Percentiles rank a stretch among this genome's conserved stretches.
Evolutionary conservation across 2,113 vertebrate species (phyloP).

Genomic region (Bagarius yarrelli): DNA sequence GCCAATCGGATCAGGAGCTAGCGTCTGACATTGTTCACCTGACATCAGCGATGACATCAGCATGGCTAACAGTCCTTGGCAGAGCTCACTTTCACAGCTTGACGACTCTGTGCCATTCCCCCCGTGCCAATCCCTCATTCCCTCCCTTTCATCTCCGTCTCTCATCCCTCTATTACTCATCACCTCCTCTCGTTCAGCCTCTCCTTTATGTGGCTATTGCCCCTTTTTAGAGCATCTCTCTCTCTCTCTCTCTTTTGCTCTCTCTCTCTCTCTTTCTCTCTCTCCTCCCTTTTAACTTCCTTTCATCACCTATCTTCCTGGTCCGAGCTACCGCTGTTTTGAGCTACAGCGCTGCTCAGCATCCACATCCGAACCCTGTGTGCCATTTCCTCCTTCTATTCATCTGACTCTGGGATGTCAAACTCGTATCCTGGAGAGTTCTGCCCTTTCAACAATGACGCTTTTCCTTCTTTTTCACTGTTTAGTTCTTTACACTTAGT

Average conservation of each 20-base stretch:
- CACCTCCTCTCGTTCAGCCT: constrained; percentile 23
- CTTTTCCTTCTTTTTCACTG: neutral
- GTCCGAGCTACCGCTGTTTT: neutral
- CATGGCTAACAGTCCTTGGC: constrained; percentile 48
- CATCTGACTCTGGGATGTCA: neutral
- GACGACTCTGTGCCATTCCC: constrained; percentile 39
- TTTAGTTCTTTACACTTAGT: neutral
- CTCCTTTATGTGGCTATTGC: constrained; percentile 21
- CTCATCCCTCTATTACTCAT: constrained; percentile 33
- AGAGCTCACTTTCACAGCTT: constrained; percentile 47
- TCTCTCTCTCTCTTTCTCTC: constrained; percentile 21
- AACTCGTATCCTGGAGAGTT: neutral
- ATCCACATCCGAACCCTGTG: constrained; percentile 13
- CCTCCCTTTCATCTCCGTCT: constrained; percentile 31
- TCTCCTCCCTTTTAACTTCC: neutral
- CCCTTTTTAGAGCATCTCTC: constrained; percentile 29
- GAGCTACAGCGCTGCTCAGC: neutral
- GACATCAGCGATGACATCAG: constrained; percentile 51
- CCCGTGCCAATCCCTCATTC: constrained; percentile 28
- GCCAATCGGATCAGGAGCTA: constrained; percentile 42
- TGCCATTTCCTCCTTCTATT: constrained; percentile 1
- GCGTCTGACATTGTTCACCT: constrained; percentile 40
- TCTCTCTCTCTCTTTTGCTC: neutral
- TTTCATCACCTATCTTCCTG: constrained; percentile 24
- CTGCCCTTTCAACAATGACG: neutral